A percentile compares a stretch with the other conserved stretches of the same genome.
Evolutionary conservation across 2,888 invertebrate genomes (phyloP).

Genomic region (Dryocosmus kuriphilus): DNA sequence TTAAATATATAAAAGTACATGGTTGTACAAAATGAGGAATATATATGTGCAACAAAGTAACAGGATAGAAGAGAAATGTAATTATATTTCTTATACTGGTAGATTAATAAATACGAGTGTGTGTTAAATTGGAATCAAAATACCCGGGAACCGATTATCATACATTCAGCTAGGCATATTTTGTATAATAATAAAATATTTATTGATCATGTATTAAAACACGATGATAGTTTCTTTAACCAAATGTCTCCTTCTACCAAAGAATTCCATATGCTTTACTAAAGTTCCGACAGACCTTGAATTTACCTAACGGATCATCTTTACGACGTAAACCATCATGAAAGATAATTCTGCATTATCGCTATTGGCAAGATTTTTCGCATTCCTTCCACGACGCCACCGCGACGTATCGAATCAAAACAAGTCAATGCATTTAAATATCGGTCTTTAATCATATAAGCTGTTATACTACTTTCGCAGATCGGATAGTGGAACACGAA

Average conservation of each 20-base stretch:
- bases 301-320: conserved; percentile 37
- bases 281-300: conserved; percentile 16
- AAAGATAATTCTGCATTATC: conserved; percentile 10
- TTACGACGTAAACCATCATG: conserved; percentile 35
- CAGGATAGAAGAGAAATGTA: too few relatives aligned
- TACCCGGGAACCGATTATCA: not conserved
- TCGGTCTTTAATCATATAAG: conserved; percentile 8
- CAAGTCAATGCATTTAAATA: conserved; percentile 16
- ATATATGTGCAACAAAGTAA: not conserved
- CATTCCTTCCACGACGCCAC: not conserved
- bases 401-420: not conserved
- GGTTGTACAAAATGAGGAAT: not conserved
- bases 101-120: too few relatives aligned
- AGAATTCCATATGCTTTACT: conserved; percentile 11
- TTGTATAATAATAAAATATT: not conserved
- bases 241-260: conserved; percentile 15
- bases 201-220: not conserved
- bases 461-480: not conserved
- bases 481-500: not conserved
- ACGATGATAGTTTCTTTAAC: not conserved
- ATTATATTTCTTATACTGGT: not conserved
- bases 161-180: not conserved
- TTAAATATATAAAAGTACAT: not conserved
- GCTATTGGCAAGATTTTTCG: conserved; percentile 17
- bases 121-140: not conserved